Conservation (phyloP, 2,888 invertebrate species). For the Eristalis pertinax region DNA sequence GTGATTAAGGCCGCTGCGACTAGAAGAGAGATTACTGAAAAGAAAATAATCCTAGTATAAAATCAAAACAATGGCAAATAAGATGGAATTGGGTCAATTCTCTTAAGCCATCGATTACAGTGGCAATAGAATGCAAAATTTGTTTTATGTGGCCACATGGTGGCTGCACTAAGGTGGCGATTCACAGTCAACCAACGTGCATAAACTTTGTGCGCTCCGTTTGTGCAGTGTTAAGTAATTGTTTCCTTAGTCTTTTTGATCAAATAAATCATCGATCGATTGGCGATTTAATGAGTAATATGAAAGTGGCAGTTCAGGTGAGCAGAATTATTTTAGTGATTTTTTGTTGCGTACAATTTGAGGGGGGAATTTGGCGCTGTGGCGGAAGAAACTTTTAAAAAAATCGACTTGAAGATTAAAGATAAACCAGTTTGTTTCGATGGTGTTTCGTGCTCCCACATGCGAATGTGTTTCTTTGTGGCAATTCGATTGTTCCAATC, state of each 20-base stretch:
- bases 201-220: background rate
- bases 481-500: background rate
- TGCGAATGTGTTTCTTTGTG: background rate
- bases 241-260: background rate
- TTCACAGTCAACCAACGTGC: background rate
- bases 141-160: background rate
- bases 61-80: conserved; percentile 51
- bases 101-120: conserved; percentile 34
- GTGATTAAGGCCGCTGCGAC: conserved; percentile 21
- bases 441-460: background rate
- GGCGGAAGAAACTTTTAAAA: background rate
- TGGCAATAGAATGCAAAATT: conserved; percentile 7
- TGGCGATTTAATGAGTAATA: background rate
- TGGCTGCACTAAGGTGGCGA: background rate
- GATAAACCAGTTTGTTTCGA: background rate
- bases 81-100: conserved; percentile 44
- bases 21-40: conserved; percentile 15
- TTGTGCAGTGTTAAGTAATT: background rate
- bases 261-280: background rate
- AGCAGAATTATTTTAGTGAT: background rate
- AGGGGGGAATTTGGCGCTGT: background rate
- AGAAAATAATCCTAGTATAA: conserved; percentile 10
- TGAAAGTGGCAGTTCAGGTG: background rate
- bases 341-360: background rate
- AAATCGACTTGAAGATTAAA: background rate